Percentiles rank a stretch among this genome's conserved stretches.
Evolutionary conservation across 2,888 invertebrate genomes (phyloP).

Genomic region (Dicyrtoma fusca): DNA sequence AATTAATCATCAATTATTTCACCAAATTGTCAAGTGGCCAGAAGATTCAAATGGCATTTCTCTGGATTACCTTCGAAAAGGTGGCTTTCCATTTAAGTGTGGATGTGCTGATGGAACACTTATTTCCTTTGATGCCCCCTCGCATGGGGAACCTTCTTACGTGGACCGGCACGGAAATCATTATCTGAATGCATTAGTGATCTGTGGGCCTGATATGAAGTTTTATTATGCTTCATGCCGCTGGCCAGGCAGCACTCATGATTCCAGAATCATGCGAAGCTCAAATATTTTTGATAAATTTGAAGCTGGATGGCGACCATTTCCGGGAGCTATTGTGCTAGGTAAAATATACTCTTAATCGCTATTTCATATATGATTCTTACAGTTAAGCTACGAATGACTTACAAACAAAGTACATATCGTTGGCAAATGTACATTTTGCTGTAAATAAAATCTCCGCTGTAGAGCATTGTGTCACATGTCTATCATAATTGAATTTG

Average conservation of each 20-base stretch:
- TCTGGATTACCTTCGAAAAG: conserved; percentile 12
- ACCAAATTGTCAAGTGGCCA: conserved; percentile 37
- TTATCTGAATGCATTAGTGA: conserved; percentile 41
- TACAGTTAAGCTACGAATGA: too few relatives aligned
- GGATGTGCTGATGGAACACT: conserved; percentile 45
- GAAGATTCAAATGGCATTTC: conserved; percentile 21
- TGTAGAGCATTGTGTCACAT: too few relatives aligned
- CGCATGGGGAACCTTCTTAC: conserved; percentile 33
- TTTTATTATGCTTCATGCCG: conserved; percentile 38
- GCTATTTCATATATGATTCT: not conserved
- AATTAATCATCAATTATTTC: conserved; percentile 32
- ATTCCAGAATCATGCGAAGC: conserved; percentile 41
- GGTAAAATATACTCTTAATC: conserved; percentile 23
- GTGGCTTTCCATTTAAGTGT: conserved; percentile 46
- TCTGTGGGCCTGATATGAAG: conserved; percentile 41
- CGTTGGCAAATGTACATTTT: too few relatives aligned
- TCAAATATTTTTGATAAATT: conserved; percentile 26
- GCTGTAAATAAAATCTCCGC: too few relatives aligned
- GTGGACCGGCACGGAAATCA: conserved; percentile 47
- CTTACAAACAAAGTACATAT: too few relatives aligned
- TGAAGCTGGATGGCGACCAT: conserved; percentile 44
- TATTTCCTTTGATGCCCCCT: conserved; percentile 40
- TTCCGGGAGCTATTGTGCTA: conserved; percentile 42
- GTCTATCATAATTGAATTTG: too few relatives aligned
- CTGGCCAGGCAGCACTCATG: conserved; percentile 44